Percentiles rank a stretch among this genome's conserved stretches.
Conservation (phyloP, 2,113 vertebrate genomes). For the Phylloscopus trochiloides region DNA sequence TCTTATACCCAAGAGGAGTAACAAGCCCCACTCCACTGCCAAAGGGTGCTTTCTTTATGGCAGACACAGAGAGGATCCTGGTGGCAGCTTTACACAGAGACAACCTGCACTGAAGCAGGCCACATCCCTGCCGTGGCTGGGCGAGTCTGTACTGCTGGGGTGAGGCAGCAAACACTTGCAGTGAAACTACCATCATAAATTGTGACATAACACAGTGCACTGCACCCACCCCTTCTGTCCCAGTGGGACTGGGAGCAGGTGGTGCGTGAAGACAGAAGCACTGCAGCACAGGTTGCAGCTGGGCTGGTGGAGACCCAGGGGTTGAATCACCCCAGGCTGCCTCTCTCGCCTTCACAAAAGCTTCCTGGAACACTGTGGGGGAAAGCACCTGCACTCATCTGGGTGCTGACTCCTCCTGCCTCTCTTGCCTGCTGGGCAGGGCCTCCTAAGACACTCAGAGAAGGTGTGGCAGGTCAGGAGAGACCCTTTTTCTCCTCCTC, state of each 20-base stretch:
- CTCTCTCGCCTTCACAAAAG: not conserved
- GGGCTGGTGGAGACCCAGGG: not conserved
- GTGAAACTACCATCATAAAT: not conserved
- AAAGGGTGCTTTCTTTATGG: not conserved
- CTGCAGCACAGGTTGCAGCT: not conserved
- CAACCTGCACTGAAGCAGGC: not conserved
- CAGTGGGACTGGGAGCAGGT: rapidly evolving
- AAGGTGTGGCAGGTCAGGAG: not conserved
- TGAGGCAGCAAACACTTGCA: not conserved
- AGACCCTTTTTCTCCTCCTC: not conserved
- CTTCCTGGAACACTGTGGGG: not conserved
- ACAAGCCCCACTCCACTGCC: not conserved
- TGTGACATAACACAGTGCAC: not conserved
- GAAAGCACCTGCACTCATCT: not conserved
- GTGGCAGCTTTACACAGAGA: not conserved
- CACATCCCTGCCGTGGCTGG: not conserved
- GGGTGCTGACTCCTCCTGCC: not conserved
- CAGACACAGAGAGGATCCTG: not conserved
- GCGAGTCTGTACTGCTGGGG: rapidly evolving
- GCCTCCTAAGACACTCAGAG: not conserved
- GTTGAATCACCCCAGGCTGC: not conserved
- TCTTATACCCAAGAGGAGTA: not conserved
- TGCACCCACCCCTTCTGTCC: not conserved
- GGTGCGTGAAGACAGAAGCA: not conserved
- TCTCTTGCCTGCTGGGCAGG: not conserved